Evolutionary conservation across 1,140 invertebrate species (phyloP).

Genomic region (Akabosia matsudoensis): DNA sequence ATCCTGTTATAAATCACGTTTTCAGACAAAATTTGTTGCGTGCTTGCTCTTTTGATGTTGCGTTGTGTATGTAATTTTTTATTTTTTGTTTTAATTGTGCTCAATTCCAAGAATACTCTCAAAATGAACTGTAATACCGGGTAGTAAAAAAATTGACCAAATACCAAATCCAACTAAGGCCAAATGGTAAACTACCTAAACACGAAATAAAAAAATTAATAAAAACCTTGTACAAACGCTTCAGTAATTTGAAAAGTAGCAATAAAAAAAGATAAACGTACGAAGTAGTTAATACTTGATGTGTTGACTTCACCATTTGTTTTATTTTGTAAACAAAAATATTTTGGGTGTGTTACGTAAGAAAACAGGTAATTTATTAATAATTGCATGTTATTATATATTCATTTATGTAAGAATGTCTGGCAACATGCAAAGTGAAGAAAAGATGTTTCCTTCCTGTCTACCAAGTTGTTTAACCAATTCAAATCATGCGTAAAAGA

Average conservation of each 20-base stretch:
- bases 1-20: slow-evolving; percentile 6
- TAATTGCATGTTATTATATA: too few species aligned
- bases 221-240: background rate
- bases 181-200: background rate
- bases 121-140: too few species aligned
- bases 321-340: background rate
- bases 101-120: background rate
- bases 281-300: too few species aligned
- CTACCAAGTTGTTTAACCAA: too few species aligned
- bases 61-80: background rate
- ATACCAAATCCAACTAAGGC: background rate
- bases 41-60: background rate
- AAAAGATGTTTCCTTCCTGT: too few species aligned
- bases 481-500: too few species aligned
- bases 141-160: background rate
- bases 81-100: slow-evolving; percentile 9
- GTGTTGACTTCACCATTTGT: too few species aligned
- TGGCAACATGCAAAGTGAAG: too few species aligned
- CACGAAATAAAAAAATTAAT: background rate
- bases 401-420: too few species aligned
- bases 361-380: too few species aligned
- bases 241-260: background rate
- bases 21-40: background rate
- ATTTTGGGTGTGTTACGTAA: too few species aligned
- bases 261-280: slow-evolving; percentile 3